Conservation (phyloP, 1,140 invertebrate genomes). For the Drosophila kohkoa region DNA sequence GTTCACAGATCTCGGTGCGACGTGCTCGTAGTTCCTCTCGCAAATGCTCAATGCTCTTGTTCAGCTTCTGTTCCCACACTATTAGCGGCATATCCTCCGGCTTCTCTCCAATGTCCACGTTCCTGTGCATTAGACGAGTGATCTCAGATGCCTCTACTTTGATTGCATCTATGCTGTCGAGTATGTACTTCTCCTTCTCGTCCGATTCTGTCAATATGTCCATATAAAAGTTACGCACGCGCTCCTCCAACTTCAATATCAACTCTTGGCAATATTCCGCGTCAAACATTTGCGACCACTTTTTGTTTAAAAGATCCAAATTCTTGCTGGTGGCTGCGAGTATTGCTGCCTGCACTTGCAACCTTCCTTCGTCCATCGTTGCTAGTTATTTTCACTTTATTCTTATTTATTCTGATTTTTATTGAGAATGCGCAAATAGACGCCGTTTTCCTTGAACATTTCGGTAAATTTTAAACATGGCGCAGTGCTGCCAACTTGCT, state of each 20-base stretch:
- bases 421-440: not conserved
- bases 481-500: conserved; percentile 3
- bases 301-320: conserved; percentile 49
- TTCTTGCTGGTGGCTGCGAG: conserved; percentile 48
- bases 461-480: conserved; percentile 13
- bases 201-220: conserved; percentile 64
- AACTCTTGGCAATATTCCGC: conserved; percentile 51
- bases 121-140: conserved; percentile 44
- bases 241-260: conserved; percentile 53
- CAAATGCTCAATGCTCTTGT: conserved; percentile 55
- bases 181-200: conserved; percentile 52
- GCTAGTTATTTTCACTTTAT: not conserved
- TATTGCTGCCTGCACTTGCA: conserved; percentile 40
- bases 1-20: conserved; percentile 57
- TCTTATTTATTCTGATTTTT: conserved; percentile 1
- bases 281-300: conserved; percentile 70
- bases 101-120: conserved; percentile 35
- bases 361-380: not conserved
- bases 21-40: conserved; percentile 54
- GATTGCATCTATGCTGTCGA: conserved; percentile 39
- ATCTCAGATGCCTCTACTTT: conserved; percentile 48
- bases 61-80: conserved; percentile 53
- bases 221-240: conserved; percentile 54
- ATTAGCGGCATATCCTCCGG: conserved; percentile 55
- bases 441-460: conserved; percentile 4